Conservation (phyloP, 2,113 vertebrate species). For the Urocolius indicus region DNA sequence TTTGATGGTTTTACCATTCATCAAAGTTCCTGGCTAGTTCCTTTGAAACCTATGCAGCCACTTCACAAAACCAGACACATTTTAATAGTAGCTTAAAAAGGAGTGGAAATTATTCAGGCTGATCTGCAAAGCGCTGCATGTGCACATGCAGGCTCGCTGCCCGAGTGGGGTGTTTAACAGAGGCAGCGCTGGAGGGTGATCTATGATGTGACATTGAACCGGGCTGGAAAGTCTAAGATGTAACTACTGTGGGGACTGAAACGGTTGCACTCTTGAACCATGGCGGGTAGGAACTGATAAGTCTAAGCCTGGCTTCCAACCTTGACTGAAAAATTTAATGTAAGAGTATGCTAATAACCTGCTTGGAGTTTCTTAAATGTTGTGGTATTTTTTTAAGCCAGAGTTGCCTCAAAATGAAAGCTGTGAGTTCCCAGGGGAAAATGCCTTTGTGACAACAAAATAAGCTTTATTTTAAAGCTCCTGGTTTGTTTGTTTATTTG, state of each 20-base stretch:
- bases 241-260: neutral
- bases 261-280: neutral
- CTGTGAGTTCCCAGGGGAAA: neutral
- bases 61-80: conserved; percentile 28
- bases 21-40: neutral
- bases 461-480: neutral
- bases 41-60: neutral
- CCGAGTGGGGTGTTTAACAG: conserved; percentile 11
- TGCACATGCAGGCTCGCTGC: conserved; percentile 40
- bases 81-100: conserved; percentile 73
- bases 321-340: neutral
- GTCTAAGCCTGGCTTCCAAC: neutral
- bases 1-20: neutral
- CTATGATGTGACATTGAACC: neutral
- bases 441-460: neutral
- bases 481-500: neutral
- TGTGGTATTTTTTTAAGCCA: neutral
- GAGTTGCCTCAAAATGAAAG: neutral
- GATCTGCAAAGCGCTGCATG: neutral
- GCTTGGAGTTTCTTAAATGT: neutral
- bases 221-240: conserved; percentile 1
- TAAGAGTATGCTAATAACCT: neutral
- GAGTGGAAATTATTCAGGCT: conserved; percentile 72
- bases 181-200: neutral
- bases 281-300: neutral